These are phyloP conservation scores for Gymnogyps californianus DNA, from an alignment of 2,113 vertebrate genomes.

Conservation along the genomic window DNA sequence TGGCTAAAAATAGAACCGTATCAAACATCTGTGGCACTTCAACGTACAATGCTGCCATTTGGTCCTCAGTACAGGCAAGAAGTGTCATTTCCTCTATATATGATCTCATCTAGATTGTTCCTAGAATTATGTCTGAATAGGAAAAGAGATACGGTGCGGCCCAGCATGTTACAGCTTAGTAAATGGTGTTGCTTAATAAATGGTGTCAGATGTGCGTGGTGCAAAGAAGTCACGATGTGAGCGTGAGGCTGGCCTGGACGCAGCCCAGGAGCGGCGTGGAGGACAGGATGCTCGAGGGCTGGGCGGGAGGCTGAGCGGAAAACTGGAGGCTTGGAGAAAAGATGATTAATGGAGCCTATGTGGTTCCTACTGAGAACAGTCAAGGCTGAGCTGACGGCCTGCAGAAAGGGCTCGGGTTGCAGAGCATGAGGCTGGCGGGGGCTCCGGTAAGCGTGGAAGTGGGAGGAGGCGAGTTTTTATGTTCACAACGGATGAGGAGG, in stretches of 20 bases:
- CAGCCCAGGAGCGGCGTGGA: not conserved
- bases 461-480: not conserved
- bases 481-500: not conserved
- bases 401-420: not conserved
- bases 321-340: not conserved
- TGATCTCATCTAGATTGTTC: not conserved
- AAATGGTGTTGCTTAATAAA: not conserved
- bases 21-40: not conserved
- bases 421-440: not conserved
- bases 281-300: not conserved
- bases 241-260: not conserved
- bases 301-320: not conserved
- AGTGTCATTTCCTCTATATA: not conserved
- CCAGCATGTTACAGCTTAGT: rapidly evolving
- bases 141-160: not conserved
- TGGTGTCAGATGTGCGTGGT: not conserved
- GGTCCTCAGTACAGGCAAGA: not conserved
- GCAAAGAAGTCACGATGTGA: not conserved
- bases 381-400: not conserved
- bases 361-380: not conserved
- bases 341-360: not conserved
- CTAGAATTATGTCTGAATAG: not conserved
- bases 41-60: rapidly evolving
- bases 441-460: not conserved
- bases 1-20: not conserved